Conservation (phyloP, 2,797 vertebrate genomes). For the Rousettus madagascariensis region DNA sequence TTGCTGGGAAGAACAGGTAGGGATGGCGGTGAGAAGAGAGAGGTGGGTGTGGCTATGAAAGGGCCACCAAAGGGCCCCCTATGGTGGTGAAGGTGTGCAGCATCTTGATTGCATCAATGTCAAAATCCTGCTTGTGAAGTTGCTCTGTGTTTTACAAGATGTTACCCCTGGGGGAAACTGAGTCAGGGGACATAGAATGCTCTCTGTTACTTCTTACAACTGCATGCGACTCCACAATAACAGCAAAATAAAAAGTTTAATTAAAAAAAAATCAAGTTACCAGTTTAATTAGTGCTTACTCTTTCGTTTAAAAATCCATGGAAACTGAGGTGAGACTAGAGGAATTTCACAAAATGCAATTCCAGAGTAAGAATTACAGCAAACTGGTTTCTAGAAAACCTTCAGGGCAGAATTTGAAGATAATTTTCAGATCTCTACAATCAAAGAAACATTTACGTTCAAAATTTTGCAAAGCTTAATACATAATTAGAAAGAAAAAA, state of each 20-base stretch:
- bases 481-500: slow-evolving; percentile 14
- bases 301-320: neutral
- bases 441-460: neutral
- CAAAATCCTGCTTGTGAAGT: neutral
- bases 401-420: neutral
- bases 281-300: neutral
- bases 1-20: neutral
- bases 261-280: neutral
- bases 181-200: neutral
- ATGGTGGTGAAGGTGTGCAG: neutral
- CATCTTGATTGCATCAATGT: neutral
- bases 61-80: too few species aligned
- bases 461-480: neutral
- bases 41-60: neutral
- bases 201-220: neutral
- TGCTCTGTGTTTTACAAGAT: neutral
- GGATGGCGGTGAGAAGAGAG: too few species aligned
- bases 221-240: neutral
- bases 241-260: neutral
- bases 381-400: neutral
- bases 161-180: neutral
- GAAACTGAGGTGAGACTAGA: neutral
- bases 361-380: neutral
- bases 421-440: neutral
- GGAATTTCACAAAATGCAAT: neutral